Evolutionary conservation across 2,888 invertebrate species (phyloP), one percentile per base, ranked within the genome.

Genomic region (Trissoscelio sp.): DNA sequence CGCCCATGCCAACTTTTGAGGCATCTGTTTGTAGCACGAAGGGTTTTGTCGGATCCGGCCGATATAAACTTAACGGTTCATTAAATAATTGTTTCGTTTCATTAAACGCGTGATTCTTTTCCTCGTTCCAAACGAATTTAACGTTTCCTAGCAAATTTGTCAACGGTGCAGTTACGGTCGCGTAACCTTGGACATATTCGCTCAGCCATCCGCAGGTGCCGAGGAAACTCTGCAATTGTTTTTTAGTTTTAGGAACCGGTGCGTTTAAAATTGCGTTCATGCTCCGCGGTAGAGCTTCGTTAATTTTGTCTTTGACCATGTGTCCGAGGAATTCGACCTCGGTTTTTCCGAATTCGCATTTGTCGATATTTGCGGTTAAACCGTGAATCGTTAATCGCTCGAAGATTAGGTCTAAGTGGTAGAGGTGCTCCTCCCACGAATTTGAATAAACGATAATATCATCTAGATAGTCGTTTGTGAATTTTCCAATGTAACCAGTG

Each of bases 401-500:
- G 16, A 60, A 60, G 1, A 60, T 11, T 0, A 60, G 11, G 1
- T 18, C 11, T n/a, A 60, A 20, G n/a, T 60, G 44, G n/a, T n/a
- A n/a, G n/a, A n/a, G n/a, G n/a, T n/a, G n/a, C n/a, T n/a, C n/a
- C n/a, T n/a, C n/a, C n/a, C n/a, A 24, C 24, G 24, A 24, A 24
- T 24, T 3, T 24, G 24, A 24, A 24, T n/a, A n/a, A n/a, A n/a
- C n/a, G n/a, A n/a, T n/a, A n/a, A n/a, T n/a, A n/a, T n/a, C n/a
- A n/a, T n/a, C 20, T 53, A 28, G 11, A 11, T 34, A 11, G 11
- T 20, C 20, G 22, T 20, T 20, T 3, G 34, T 9, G 11, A 74
- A 75, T 5, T 79, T 18, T 9, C 67, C 66, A 4, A 85, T 37
- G 46, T 77, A 82, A 0, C 84, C 85, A 0, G 69, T 42, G 4